These are phyloP conservation scores for Xanthia icteritia DNA, from an alignment of 2,888 invertebrate species.

Conservation along the genomic window DNA sequence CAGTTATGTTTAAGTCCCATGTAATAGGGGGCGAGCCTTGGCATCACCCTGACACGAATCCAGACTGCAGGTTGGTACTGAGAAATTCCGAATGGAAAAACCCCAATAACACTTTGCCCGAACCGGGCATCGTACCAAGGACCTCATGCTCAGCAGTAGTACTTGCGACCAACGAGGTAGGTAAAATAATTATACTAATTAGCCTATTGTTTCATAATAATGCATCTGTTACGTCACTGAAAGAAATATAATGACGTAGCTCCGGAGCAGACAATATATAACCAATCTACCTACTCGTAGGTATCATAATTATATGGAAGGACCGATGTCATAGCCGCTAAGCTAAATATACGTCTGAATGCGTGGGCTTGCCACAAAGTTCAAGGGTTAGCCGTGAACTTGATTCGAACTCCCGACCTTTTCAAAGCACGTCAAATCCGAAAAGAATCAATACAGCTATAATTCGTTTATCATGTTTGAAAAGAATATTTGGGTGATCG, in stretches of 20 bases:
- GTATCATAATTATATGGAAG: conserved; percentile 25
- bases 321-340: conserved; percentile 22
- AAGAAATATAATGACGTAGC: conserved; percentile 4
- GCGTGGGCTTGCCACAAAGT: conserved; percentile 47
- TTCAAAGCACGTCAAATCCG: conserved; percentile 20
- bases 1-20: no score
- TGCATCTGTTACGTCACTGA: conserved; percentile 14
- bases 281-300: not conserved
- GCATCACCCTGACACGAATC: no score
- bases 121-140: no score
- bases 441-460: conserved; percentile 44
- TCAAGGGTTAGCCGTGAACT: conserved; percentile 50
- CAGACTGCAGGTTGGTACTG: no score
- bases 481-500: not conserved
- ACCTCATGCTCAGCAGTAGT: no score
- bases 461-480: conserved; percentile 14
- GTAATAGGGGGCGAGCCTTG: no score
- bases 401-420: conserved; percentile 56
- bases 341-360: conserved; percentile 46
- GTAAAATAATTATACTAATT: not conserved
- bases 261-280: not conserved
- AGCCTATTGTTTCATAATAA: not conserved
- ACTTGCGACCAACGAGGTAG: no score
- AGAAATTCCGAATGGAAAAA: no score
- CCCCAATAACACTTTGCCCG: no score